Base-by-base conservation (phyloP, 30 jellyfish, hydroid and myxozoan genomes). In the Mastigias papua region DNA sequence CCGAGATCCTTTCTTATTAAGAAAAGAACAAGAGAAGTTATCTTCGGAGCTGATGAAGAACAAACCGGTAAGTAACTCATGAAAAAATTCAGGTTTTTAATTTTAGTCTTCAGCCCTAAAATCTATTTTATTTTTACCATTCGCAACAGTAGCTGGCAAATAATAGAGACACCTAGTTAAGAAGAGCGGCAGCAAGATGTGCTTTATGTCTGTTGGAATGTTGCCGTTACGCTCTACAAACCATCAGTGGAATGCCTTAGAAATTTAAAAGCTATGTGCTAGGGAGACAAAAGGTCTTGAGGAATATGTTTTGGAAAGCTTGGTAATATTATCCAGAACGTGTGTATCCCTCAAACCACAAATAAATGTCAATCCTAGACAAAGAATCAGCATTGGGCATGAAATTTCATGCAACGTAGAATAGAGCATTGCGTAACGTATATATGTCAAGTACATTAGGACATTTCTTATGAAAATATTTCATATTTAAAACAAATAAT, bases 1-100 rank as follows among this genome's bases (percentile, higher is more conserved):
- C 97, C 97, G 11, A 90, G 92, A 34, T 90, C 97, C 32, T 90
- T 90, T 48, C 86, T 90, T 1, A 72, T 90, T 78, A 90, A 90
- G 81, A 73, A 90, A 50, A 73, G 86, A 22, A 76, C 72, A 64
- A 16, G 37, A 27, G 90, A 54, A 27, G 64, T 67, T 20, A 32
- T 64, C 22, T 74, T 73, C 51, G 88, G 63, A n/a, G 74, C 19
- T 22, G 42, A 17, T 48, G 95, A 84, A 62, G 81, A 76, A n/a
- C n/a, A 37, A 22, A 25, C 4, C 29, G 78, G 95, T 76, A 58
- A 84, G 93, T 60, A 6, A 2, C 25, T 42, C 13, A 4, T 42
- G 13, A 15, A 42, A 42, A 42, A 4, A 42, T 42, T 8, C 54
- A 42, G 7, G 13, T 42, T 15, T 42, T 42, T 4, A 15, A 4